Conservation (phyloP, 2,888 invertebrate species). For the Drosophila kanekoi region DNA sequence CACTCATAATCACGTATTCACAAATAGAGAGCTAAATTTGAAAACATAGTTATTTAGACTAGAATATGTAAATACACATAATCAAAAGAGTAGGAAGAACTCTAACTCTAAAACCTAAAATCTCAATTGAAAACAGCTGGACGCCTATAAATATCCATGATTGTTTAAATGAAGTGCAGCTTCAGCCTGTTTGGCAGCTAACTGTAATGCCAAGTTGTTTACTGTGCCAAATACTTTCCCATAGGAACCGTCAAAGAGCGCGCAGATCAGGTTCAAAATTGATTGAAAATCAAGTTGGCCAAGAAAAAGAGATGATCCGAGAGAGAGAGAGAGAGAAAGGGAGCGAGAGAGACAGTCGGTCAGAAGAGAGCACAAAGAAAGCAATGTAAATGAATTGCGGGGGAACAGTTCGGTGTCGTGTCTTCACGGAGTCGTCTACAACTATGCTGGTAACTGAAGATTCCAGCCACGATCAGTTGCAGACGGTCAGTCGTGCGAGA, state of each 20-base stretch:
- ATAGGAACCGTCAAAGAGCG: conserved; percentile 63
- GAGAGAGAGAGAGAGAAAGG: conserved; percentile 1
- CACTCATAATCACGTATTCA: conserved; percentile 2
- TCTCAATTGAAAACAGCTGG: not conserved
- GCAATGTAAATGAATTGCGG: conserved; percentile 61
- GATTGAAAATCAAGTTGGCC: conserved; percentile 64
- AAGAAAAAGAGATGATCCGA: conserved; percentile 12
- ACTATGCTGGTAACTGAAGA: conserved; percentile 83
- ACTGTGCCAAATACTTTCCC: conserved; percentile 78
- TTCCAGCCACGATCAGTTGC: conserved; percentile 81
- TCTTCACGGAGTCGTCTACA: conserved; percentile 49
- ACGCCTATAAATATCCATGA: not conserved
- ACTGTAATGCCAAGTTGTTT: conserved; percentile 76
- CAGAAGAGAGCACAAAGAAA: conserved; percentile 61
- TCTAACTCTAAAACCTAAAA: not conserved
- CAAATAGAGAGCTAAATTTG: not conserved
- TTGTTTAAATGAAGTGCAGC: conserved; percentile 1
- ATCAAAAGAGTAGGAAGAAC: too few relatives aligned
- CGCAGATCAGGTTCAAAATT: conserved; percentile 45
- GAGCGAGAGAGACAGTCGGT: conserved; percentile 2
- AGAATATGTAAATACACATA: not conserved
- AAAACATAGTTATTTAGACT: not conserved
- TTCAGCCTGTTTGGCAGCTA: conserved; percentile 53
- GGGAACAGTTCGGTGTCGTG: conserved; percentile 17
- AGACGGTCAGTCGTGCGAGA: conserved; percentile 83